Evolutionary conservation across 2,113 vertebrate genomes (phyloP), one percentile per base, ranked within the genome.

Genomic region (Mugil cephalus): DNA sequence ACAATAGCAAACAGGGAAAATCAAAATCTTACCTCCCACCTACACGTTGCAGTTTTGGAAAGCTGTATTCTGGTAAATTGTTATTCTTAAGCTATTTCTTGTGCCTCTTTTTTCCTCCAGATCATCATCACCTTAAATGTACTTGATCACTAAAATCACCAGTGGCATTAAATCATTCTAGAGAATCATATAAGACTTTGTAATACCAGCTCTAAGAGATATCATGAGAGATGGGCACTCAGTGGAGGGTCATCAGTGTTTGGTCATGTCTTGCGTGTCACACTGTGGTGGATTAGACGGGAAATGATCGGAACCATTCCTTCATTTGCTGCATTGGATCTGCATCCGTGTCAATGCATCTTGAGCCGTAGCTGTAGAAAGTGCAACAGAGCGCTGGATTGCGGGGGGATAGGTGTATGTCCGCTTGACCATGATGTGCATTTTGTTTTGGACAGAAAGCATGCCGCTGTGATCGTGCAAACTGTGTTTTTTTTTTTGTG

Each of bases 1-100:
- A 93, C 89, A 92, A 86, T 95, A 94, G 91, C 94, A 94, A 94
- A 94, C 94, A 95, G 94, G 89, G 94, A 94, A 91, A 93, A 84
- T 95, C 94, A 92, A 92, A 94, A 94, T 94, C 88, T 93, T 88
- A 93, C 85, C 87, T 91, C 93, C 59, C 93, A 95, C 88, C 94
- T 94, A 83, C 93, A 94, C 88, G 92, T 95, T 93, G 93, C 93
- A 24, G 94, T 95, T 91, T 93, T 94, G 94, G 94, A 94, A 95
- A 94, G 94, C 94, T 95, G 94, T 94, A 94, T 95, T 88, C 94
- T 95, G 94, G 94, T 95, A 95, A 95, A 94, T 94, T 64, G 92
- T 90, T 87, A 91, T 89, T 92, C 84, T 91, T 94, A 80, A 94
- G 88, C 83, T 87, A 77, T 93, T 93, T 92, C 84, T 91, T 93